Evolutionary conservation across 2,113 vertebrate genomes (phyloP).

Genomic region (Siniperca chuatsi): DNA sequence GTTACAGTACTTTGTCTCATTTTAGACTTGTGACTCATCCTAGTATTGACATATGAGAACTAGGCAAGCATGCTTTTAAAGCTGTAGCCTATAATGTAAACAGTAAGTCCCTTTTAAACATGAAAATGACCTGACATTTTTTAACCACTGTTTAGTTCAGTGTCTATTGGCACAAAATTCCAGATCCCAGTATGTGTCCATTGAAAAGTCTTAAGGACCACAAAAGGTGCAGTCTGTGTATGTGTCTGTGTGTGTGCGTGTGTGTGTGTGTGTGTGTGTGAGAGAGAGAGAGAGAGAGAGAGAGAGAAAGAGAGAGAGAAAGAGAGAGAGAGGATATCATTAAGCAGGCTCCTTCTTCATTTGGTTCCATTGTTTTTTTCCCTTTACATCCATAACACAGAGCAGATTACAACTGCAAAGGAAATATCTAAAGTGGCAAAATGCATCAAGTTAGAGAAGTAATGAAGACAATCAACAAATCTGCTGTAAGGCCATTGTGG

Average conservation of each 20-base stretch:
- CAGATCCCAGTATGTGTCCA: constrained; percentile 9
- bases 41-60: constrained; percentile 19
- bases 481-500: constrained; percentile 29
- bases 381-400: constrained; percentile 45
- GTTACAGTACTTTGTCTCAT: constrained; percentile 22
- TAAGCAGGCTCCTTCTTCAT: constrained; percentile 4
- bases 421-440: constrained; percentile 42
- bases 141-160: background rate
- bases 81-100: constrained; percentile 39
- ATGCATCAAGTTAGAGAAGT: constrained; percentile 43
- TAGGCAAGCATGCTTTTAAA: constrained; percentile 31
- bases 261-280: background rate
- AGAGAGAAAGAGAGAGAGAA: background rate
- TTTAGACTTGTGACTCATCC: constrained; percentile 10
- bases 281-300: too few species aligned
- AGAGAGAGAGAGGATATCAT: background rate
- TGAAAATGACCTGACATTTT: constrained; percentile 10
- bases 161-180: constrained; percentile 17
- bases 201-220: background rate
- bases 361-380: constrained; percentile 34
- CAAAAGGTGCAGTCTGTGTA: background rate
- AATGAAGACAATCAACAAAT: constrained; percentile 36
- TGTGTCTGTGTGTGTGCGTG: background rate
- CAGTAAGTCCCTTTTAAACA: constrained; percentile 13
- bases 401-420: constrained; percentile 44